phyloP scores from a whole-genome alignment of 2,113 vertebrate species.

The Apteryx mantelli region DNA sequence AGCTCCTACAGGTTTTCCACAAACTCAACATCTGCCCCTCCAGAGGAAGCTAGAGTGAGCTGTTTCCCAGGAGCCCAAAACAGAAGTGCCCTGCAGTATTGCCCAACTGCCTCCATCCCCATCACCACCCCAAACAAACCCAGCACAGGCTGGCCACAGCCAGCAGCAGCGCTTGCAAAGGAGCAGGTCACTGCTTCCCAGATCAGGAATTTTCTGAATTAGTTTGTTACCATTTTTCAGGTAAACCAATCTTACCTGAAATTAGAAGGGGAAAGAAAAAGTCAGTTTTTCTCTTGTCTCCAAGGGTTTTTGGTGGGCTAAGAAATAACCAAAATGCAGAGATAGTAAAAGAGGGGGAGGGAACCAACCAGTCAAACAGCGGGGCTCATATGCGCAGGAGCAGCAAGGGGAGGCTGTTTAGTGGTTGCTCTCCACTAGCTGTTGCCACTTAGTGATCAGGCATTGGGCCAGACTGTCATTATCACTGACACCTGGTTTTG shows the following conservation, averaged over 20 bases:
- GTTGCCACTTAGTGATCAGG: not conserved
- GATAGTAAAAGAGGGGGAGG: not conserved
- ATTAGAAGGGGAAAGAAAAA: not conserved
- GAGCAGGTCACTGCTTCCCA: not conserved
- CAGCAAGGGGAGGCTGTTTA: not conserved
- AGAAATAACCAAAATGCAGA: not conserved
- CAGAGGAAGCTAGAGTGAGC: not conserved
- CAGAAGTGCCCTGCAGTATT: not conserved
- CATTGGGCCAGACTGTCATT: not conserved
- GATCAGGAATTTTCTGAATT: not conserved
- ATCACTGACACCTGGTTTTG: not conserved
- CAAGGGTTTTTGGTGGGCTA: not conserved
- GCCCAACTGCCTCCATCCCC: not conserved
- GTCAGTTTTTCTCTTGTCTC: not conserved
- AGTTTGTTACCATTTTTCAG: not conserved
- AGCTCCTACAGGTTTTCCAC: not conserved
- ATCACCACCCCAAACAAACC: accelerated
- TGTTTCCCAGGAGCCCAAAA: not conserved
- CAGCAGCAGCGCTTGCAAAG: not conserved
- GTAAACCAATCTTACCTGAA: not conserved
- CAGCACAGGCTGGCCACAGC: not conserved
- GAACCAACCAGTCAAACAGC: accelerated
- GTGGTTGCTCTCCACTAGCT: not conserved
- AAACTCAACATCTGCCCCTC: not conserved
- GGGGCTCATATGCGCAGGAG: not conserved